Conservation (phyloP, 1,140 invertebrate genomes). For the Cotesia glomerata region DNA sequence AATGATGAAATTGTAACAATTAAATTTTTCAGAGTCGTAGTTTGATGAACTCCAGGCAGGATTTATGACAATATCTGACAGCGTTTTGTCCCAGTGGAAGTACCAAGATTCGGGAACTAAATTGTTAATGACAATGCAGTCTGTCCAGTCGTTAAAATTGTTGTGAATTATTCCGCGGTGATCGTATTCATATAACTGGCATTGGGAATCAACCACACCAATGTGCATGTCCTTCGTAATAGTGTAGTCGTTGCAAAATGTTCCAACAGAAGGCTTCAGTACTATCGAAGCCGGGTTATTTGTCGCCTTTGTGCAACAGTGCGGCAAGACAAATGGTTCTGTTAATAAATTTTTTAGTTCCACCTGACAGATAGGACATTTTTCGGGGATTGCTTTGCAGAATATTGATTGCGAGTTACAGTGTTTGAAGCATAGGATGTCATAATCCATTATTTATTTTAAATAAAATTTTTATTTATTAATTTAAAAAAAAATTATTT, state of each 20-base stretch:
- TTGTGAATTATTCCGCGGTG: slow-evolving; percentile 48
- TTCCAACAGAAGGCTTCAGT: slow-evolving; percentile 52
- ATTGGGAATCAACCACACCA: slow-evolving; percentile 49
- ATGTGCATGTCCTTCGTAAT: slow-evolving; percentile 51
- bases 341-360: slow-evolving; percentile 37
- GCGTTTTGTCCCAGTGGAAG: slow-evolving; percentile 50
- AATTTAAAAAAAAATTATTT: too few species aligned
- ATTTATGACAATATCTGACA: slow-evolving; percentile 38
- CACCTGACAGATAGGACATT: slow-evolving; percentile 50
- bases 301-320: slow-evolving; percentile 49
- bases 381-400: slow-evolving; percentile 49
- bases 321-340: slow-evolving; percentile 53
- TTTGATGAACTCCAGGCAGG: slow-evolving; percentile 46
- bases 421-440: slow-evolving; percentile 57
- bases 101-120: slow-evolving; percentile 53
- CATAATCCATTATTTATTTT: slow-evolving; percentile 25
- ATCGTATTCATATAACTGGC: slow-evolving; percentile 53
- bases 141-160: slow-evolving; percentile 48
- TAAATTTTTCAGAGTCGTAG: slow-evolving; percentile 46
- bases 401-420: slow-evolving; percentile 48
- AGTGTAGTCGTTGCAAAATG: slow-evolving; percentile 50
- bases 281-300: slow-evolving; percentile 44
- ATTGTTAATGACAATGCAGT: slow-evolving; percentile 42
- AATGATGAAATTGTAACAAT: slow-evolving; percentile 57
- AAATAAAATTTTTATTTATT: neutral